These are phyloP conservation scores for Drosophila tropicalis DNA, from an alignment of 1,140 invertebrate species.

Conservation along the genomic window DNA sequence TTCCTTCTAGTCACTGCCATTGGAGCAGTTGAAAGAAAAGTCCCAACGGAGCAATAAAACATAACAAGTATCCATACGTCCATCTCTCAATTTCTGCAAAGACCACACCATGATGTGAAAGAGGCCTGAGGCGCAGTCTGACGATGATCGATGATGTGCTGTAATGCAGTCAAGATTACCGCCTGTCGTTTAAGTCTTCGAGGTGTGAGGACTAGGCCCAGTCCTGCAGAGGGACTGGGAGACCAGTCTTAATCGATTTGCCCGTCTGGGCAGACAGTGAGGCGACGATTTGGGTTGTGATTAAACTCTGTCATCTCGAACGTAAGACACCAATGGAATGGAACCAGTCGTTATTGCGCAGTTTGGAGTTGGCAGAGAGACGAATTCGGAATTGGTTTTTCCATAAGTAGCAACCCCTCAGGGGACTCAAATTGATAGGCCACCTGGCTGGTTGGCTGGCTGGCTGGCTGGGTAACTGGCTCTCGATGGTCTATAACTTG, in stretches of 20 bases:
- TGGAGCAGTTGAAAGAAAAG: background rate
- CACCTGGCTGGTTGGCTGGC: constrained; percentile 57
- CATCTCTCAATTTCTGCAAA: background rate
- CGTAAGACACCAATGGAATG: background rate
- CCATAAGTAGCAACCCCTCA: constrained; percentile 51
- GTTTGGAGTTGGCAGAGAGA: constrained; percentile 25
- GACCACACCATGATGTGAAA: constrained; percentile 5
- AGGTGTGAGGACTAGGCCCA: background rate
- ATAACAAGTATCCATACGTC: constrained; percentile 51
- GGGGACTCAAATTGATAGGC: constrained; percentile 3
- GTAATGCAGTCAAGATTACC: constrained; percentile 2
- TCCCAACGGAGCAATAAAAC: constrained; percentile 49
- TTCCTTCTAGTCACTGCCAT: no score
- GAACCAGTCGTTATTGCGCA: constrained; percentile 66
- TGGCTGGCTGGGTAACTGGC: background rate
- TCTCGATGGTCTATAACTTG: constrained; percentile 49
- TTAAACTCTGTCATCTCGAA: constrained; percentile 37
- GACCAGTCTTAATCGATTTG: constrained; percentile 32
- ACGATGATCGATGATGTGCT: constrained; percentile 70
- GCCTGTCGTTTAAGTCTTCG: constrained; percentile 32
- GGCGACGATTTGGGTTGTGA: constrained; percentile 48
- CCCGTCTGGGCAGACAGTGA: constrained; percentile 27
- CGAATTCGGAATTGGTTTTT: constrained; percentile 20
- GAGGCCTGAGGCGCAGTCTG: constrained; percentile 36
- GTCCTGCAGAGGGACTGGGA: background rate